A percentile compares a stretch with the other conserved stretches of the same genome.
phyloP scores from a whole-genome alignment of 2,113 vertebrate genomes.

The Aldabrachelys gigantea region DNA sequence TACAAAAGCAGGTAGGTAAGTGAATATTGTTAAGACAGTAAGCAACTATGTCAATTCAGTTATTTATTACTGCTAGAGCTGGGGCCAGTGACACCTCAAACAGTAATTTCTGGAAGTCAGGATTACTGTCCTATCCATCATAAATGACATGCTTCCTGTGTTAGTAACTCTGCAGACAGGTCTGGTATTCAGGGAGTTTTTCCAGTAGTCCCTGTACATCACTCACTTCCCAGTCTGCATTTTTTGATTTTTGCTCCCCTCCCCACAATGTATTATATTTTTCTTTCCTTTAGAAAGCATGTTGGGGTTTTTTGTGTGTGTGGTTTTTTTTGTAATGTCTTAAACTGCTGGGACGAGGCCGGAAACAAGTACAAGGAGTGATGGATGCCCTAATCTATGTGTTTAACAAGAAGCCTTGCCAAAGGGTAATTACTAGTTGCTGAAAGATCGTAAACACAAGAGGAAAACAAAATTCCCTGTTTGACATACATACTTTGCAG shows the following conservation, averaged over 20 bases:
- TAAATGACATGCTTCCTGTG: neutral
- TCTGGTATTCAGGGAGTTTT: neutral
- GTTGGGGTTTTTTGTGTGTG: neutral
- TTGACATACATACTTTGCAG: accelerated
- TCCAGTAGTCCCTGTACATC: neutral
- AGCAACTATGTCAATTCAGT: neutral
- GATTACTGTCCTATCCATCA: neutral
- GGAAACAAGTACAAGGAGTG: neutral
- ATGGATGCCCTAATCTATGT: neutral
- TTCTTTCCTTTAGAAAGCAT: neutral
- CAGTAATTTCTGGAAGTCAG: neutral
- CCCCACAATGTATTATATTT: neutral
- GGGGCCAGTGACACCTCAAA: neutral
- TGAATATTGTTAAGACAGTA: neutral
- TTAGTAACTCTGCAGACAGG: neutral
- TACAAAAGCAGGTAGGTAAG: accelerated
- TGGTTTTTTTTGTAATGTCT: no score
- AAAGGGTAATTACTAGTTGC: neutral
- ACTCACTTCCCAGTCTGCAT: slow-evolving; percentile 61
- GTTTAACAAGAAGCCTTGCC: slow-evolving; percentile 13
- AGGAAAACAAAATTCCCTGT: neutral
- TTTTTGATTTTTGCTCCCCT: slow-evolving; percentile 53
- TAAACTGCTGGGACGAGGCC: neutral
- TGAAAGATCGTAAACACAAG: neutral
- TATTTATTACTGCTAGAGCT: neutral